These are phyloP conservation scores for Fragum sueziense DNA, from an alignment of 2,888 invertebrate species.

Conservation along the genomic window DNA sequence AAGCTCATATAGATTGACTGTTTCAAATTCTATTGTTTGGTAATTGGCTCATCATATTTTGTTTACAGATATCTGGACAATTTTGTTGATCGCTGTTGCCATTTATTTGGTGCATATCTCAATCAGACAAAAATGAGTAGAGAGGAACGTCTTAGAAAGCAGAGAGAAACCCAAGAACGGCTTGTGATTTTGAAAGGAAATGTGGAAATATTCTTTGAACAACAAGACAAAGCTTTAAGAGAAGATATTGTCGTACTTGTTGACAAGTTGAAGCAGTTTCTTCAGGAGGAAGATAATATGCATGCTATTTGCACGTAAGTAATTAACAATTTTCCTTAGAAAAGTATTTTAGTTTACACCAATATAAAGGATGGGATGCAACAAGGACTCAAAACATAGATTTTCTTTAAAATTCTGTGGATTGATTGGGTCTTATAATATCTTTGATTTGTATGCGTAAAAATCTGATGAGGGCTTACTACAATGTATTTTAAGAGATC, in stretches of 20 bases:
- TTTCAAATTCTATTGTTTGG: no score
- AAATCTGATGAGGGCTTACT: no score
- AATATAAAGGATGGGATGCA: no score
- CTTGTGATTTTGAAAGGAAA: conserved; percentile 36
- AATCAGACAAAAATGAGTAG: conserved; percentile 27
- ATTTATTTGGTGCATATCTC: conserved; percentile 43
- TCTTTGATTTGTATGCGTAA: no score
- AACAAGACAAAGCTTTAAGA: conserved; percentile 44
- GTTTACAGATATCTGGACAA: conserved; percentile 40
- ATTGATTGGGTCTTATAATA: no score
- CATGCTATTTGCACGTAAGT: conserved; percentile 47
- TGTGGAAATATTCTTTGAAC: conserved; percentile 59
- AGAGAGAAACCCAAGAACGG: conserved; percentile 23
- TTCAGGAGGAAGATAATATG: conserved; percentile 35
- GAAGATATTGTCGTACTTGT: conserved; percentile 45
- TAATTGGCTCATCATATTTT: no score
- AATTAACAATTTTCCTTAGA: background rate
- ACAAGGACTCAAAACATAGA: no score
- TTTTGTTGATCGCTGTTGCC: conserved; percentile 36
- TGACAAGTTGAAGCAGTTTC: conserved; percentile 41
- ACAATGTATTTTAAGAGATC: no score
- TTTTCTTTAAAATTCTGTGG: no score
- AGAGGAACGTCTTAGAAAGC: conserved; percentile 32
- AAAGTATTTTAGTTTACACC: no score
- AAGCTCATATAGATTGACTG: no score